Evolutionary conservation across 2,888 invertebrate genomes (phyloP), one percentile per base, ranked within the genome.

Genomic region (Ophion obscuratus): DNA sequence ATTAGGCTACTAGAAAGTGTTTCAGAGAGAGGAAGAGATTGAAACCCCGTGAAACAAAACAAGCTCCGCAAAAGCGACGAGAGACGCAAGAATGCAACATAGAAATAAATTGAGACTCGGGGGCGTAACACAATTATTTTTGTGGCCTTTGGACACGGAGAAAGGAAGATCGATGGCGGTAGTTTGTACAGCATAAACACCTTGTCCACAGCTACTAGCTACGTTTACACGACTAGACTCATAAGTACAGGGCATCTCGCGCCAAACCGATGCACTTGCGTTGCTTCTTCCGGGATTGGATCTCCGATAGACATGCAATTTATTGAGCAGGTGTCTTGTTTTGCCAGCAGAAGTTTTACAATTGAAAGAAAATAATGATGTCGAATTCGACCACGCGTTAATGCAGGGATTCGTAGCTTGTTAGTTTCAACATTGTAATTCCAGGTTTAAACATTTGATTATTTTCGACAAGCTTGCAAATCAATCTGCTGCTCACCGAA

Each of bases 91-190:
- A 73, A 73, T 44, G 71, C 71, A 73, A 71, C 73, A 73, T 73
- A 61, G 44, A 66, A 66, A 73, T 79, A 47, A 73, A 74, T 17
- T 74, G 24, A 31, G 20, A 40, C 78, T 53, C 44, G 73, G 67
- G 66, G 67, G 79, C 62, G 75, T 71, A 47, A 31, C 36, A 24
- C 44, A 76, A 80, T 80, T 76, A 71, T 80, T 80, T 76, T 36
- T 10, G 76, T 44, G 70, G 47, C 64, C 27, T 80, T 76, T 47
- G 40, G 44, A 66, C n/a, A 62, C 4, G 57, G 9, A 76, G 64
- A 67, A 70, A 82, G 53, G 64, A 78, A 74, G 68, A 85, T 31
- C 68, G 53, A 74, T 40, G 27, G 14, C 62, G 68, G 40, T 59
- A 24, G 70, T 47, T 67, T 31, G 27, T 59, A 44, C 27, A 59